Evolutionary conservation across 2,888 invertebrate species (phyloP).

Genomic region (Leistus spinibarbis): DNA sequence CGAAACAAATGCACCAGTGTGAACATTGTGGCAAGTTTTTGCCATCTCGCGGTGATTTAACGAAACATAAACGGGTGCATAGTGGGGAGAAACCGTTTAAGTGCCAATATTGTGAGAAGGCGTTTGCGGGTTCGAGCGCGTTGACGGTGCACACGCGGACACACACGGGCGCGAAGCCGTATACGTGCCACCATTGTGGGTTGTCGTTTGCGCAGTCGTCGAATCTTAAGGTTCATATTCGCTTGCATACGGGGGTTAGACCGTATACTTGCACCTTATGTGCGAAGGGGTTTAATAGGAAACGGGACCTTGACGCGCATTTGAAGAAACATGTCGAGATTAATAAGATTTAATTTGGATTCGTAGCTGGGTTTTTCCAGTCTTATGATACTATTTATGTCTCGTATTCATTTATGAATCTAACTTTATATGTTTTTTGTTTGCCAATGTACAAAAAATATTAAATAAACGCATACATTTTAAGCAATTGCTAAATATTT

Average conservation of each 20-base stretch:
- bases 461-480: too few species aligned
- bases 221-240: constrained; percentile 45
- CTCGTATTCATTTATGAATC: too few species aligned
- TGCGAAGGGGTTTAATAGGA: constrained; percentile 42
- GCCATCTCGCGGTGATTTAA: constrained; percentile 42
- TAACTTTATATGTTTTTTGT: too few species aligned
- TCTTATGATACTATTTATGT: too few species aligned
- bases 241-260: constrained; percentile 43
- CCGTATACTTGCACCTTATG: constrained; percentile 43
- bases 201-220: constrained; percentile 45
- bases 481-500: too few species aligned
- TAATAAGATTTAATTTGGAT: neutral
- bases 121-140: constrained; percentile 43
- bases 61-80: constrained; percentile 43
- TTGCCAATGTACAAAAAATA: too few species aligned
- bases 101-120: constrained; percentile 43
- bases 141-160: constrained; percentile 44
- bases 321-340: constrained; percentile 42
- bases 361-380: neutral
- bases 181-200: constrained; percentile 43
- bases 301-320: constrained; percentile 45
- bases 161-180: constrained; percentile 44
- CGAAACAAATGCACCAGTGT: constrained; percentile 43
- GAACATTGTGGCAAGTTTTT: constrained; percentile 45
- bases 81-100: constrained; percentile 43